Percentiles rank a stretch among this genome's conserved stretches.
Evolutionary conservation across 2,797 vertebrate genomes (phyloP).

Genomic region (Anabacerthia variegaticeps): DNA sequence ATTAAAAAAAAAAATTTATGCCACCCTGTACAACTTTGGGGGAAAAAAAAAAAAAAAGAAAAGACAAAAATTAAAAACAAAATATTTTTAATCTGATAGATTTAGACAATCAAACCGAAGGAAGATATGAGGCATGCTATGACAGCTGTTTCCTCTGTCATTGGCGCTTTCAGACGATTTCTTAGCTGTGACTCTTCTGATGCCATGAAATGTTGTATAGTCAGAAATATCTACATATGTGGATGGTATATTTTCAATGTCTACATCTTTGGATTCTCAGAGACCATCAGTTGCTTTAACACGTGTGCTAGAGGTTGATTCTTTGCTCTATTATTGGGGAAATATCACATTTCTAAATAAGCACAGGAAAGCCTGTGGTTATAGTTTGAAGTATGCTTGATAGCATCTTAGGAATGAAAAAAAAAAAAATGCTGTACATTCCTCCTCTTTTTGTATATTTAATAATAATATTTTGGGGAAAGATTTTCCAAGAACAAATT

Average conservation of each 20-base stretch:
- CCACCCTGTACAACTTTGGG: background rate
- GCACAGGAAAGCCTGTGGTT: conserved; percentile 28
- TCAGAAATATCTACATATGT: background rate
- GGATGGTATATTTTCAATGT: background rate
- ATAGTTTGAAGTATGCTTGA: conserved; percentile 50
- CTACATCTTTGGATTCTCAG: background rate
- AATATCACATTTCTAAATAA: conserved; percentile 8
- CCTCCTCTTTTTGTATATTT: conserved; percentile 42
- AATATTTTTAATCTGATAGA: background rate
- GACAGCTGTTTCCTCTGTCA: background rate
- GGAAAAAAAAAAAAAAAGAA: background rate
- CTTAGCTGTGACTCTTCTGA: background rate
- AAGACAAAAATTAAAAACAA: background rate
- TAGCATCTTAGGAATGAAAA: conserved; percentile 29
- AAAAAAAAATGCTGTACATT: conserved; percentile 39
- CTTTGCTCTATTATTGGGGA: background rate
- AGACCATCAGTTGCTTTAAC: background rate
- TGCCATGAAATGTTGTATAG: background rate
- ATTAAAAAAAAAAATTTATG: background rate
- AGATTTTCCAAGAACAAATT: conserved; percentile 57
- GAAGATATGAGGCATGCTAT: background rate
- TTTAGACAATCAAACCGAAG: background rate
- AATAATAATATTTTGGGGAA: conserved; percentile 41
- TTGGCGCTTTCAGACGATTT: background rate
- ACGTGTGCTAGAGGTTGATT: background rate